Evolutionary conservation across 2,113 vertebrate genomes (phyloP).

Genomic region (Hyperoodon ampullatus): DNA sequence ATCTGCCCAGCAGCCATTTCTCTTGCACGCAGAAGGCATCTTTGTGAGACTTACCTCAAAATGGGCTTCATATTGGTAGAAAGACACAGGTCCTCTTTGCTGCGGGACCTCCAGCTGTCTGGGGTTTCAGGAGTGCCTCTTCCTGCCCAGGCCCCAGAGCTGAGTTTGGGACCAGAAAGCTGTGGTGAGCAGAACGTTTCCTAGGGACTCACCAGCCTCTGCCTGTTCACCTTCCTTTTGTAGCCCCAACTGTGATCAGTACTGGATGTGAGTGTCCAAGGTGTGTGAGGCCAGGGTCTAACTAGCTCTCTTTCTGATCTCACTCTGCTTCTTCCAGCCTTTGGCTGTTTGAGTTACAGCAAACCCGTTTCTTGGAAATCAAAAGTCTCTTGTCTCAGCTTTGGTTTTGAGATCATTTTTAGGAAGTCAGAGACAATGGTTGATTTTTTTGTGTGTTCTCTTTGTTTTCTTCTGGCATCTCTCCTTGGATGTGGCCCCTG

Average conservation of each 20-base stretch:
- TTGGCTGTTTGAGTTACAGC: neutral
- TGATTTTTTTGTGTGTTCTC: neutral
- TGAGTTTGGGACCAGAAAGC: neutral
- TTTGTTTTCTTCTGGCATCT: neutral
- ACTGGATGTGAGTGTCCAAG: neutral
- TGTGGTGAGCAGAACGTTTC: neutral
- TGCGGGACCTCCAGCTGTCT: fast-evolving
- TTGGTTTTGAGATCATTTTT: neutral
- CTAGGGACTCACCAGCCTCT: too few species aligned
- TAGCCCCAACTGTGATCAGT: neutral
- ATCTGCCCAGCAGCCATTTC: neutral
- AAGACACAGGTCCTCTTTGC: neutral
- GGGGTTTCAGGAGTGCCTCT: neutral
- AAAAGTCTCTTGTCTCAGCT: neutral
- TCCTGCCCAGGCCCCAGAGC: neutral
- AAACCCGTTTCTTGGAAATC: neutral
- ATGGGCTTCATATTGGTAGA: neutral
- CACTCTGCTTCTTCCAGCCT: neutral
- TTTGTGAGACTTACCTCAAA: too few species aligned
- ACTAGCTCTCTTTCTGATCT: neutral
- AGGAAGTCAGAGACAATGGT: neutral
- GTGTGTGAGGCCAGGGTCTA: neutral
- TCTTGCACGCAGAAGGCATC: fast-evolving
- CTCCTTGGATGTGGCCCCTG: neutral
- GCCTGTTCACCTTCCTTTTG: neutral